Conservation (phyloP, 2,888 invertebrate genomes). For the Drosophila prostipennis region DNA sequence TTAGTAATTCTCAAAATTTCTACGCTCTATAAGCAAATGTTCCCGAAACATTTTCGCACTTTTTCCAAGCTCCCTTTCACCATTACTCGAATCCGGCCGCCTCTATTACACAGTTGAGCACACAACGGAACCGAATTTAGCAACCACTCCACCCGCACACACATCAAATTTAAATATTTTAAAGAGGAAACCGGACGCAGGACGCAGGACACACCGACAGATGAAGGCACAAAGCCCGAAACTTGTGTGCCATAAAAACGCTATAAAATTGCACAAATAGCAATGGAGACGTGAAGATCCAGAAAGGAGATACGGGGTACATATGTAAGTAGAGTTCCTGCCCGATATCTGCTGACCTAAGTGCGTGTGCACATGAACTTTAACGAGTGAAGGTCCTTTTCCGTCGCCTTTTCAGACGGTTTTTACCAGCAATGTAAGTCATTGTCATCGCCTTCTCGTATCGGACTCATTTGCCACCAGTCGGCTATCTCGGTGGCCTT, state of each 20-base stretch:
- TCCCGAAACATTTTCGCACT: constrained; percentile 8
- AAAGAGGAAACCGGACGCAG: constrained; percentile 46
- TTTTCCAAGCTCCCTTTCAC: constrained; percentile 6
- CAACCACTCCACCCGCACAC: constrained; percentile 14
- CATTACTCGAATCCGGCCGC: constrained; percentile 25
- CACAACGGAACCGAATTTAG: constrained; percentile 46
- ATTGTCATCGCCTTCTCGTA: constrained; percentile 50
- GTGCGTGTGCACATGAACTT: constrained; percentile 70
- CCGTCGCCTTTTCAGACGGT: not conserved
- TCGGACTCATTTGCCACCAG: constrained; percentile 30
- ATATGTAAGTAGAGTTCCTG: constrained; percentile 34
- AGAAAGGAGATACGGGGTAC: constrained; percentile 7
- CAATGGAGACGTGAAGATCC: constrained; percentile 50
- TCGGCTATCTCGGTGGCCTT: constrained; percentile 19
- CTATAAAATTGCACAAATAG: constrained; percentile 75
- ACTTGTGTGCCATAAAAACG: constrained; percentile 72
- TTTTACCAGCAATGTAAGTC: constrained; percentile 34
- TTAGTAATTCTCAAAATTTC: not conserved
- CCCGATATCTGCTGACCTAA: constrained; percentile 67
- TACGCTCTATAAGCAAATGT: not conserved
- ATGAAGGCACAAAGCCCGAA: constrained; percentile 48
- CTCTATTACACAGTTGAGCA: constrained; percentile 63
- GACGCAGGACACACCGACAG: constrained; percentile 26
- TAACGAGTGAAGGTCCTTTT: constrained; percentile 48
- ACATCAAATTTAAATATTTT: constrained; percentile 74